Conservation (phyloP, 2,113 vertebrate genomes). For the Mugil cephalus region DNA sequence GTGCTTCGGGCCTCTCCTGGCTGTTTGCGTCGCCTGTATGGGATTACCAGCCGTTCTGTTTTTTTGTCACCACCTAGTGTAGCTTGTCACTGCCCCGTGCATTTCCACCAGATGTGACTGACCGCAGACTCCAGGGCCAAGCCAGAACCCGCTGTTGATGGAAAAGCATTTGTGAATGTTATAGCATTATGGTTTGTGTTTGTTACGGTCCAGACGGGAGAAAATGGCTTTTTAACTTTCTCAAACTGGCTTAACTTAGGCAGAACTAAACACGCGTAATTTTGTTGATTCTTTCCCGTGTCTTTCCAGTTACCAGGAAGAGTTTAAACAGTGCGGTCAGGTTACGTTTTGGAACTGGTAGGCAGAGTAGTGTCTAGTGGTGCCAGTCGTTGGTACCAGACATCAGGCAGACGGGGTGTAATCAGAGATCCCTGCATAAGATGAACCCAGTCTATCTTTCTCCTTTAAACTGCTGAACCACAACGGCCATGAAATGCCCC, state of each 20-base stretch:
- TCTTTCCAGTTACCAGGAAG: slow-evolving; percentile 4
- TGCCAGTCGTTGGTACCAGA: slow-evolving; percentile 26
- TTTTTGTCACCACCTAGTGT: slow-evolving; percentile 59
- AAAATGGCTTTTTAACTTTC: slow-evolving; percentile 21
- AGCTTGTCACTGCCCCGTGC: slow-evolving; percentile 32
- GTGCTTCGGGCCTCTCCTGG: slow-evolving; percentile 16
- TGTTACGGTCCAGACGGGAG: slow-evolving; percentile 36
- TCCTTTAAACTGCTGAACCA: slow-evolving; percentile 25
- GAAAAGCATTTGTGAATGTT: slow-evolving; percentile 61
- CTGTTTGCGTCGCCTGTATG: slow-evolving; percentile 20
- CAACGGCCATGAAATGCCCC: slow-evolving; percentile 34
- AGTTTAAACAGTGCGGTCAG: neutral
- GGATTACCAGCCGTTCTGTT: slow-evolving; percentile 33
- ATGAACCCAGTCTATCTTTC: slow-evolving; percentile 26
- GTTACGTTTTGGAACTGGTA: slow-evolving; percentile 1
- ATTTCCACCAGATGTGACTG: slow-evolving; percentile 65
- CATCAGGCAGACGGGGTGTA: slow-evolving; percentile 49
- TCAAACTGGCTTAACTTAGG: slow-evolving; percentile 2
- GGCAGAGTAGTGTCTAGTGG: neutral
- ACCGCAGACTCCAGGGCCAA: slow-evolving; percentile 56
- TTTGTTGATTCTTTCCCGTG: neutral
- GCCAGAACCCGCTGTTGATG: slow-evolving; percentile 63
- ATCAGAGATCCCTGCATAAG: slow-evolving; percentile 46
- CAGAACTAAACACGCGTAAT: neutral
- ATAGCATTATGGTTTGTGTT: slow-evolving; percentile 23